Evolutionary conservation across 1,140 invertebrate genomes (phyloP), one percentile per base, ranked within the genome.

Genomic region (Ceratina japonica): DNA sequence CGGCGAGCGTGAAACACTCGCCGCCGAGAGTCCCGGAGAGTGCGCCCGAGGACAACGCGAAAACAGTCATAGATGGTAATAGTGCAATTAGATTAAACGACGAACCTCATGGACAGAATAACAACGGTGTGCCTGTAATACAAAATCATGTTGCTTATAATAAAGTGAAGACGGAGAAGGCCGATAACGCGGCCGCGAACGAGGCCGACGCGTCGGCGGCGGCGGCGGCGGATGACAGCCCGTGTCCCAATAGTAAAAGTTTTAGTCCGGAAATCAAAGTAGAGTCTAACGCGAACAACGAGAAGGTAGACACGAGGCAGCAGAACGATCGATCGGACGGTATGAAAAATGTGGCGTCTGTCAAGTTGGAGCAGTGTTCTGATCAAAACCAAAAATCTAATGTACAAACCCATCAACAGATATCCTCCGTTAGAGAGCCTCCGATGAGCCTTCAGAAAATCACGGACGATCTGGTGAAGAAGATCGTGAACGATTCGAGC

Each of bases 101-200:
- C 10, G 88, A 90, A 80, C 82, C 79, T 82, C 86, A 85, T 56
- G 84, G 86, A 87, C 88, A 90, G 64, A 91, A 87, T 88, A 92
- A 88, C 70, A 91, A 91, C 85, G 86, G 89, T 89, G 91, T 91
- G 90, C 89, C 91, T 90, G 88, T 91, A 88, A 87, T 91, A 83
- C 88, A 90, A 87, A 92, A 92, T 90, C 90, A 92, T 82, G 83
- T 91, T 86, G 86, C 87, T 84, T 91, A 88, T 86, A 79, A 73
- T 89, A 88, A 87, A 59, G 61, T 88, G 81, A 89, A 88, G 66
- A 80, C 86, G 8, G 88, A 89, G 52, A 89, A 89, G 69, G 74
- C 73, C 44, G 87, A 76, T 74, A 75, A 44, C 37, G 37, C 65
- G 27, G 18, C 80, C 75, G 61, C 66, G 70, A 87, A 80, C 16